Evolutionary conservation across 2,797 vertebrate species (phyloP).

Genomic region (Sebastes taczanowskii): DNA sequence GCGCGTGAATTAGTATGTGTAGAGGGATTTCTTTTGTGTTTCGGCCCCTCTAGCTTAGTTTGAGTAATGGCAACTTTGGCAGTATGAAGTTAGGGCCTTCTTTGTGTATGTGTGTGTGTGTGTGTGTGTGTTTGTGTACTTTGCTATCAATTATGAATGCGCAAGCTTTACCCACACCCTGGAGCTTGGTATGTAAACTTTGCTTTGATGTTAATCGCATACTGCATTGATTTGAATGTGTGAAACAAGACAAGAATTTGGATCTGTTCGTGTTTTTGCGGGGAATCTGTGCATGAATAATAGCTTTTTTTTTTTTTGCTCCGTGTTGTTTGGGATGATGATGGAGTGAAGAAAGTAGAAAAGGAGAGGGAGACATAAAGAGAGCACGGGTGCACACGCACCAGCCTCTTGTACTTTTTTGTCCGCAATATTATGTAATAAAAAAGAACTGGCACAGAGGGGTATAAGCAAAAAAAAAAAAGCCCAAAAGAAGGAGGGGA

Average conservation of each 20-base stretch:
- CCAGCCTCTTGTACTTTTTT: constrained; percentile 57
- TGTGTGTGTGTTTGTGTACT: neutral
- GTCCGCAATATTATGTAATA: constrained; percentile 71
- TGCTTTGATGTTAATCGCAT: constrained; percentile 63
- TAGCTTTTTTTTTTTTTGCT: neutral
- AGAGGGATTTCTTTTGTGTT: constrained; percentile 5
- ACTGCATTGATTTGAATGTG: constrained; percentile 46
- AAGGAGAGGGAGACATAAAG: constrained; percentile 20
- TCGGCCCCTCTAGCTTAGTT: constrained; percentile 22
- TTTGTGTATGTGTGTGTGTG: neutral
- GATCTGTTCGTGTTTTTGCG: constrained; percentile 12
- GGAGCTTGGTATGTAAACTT: constrained; percentile 43
- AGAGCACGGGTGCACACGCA: constrained; percentile 37
- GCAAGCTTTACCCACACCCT: constrained; percentile 38
- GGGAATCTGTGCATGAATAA: constrained; percentile 29
- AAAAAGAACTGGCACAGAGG: constrained; percentile 60
- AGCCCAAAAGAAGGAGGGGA: constrained; percentile 35
- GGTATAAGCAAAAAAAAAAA: constrained; percentile 47
- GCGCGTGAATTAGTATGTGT: neutral
- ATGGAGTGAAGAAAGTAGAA: constrained; percentile 7
- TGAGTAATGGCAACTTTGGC: constrained; percentile 29
- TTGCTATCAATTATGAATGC: constrained; percentile 45
- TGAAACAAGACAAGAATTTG: constrained; percentile 36
- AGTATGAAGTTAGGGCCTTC: neutral
- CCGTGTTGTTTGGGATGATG: constrained; percentile 4